These are phyloP conservation scores for Alosa alosa DNA, from an alignment of 2,113 vertebrate genomes.

Conservation along the genomic window DNA sequence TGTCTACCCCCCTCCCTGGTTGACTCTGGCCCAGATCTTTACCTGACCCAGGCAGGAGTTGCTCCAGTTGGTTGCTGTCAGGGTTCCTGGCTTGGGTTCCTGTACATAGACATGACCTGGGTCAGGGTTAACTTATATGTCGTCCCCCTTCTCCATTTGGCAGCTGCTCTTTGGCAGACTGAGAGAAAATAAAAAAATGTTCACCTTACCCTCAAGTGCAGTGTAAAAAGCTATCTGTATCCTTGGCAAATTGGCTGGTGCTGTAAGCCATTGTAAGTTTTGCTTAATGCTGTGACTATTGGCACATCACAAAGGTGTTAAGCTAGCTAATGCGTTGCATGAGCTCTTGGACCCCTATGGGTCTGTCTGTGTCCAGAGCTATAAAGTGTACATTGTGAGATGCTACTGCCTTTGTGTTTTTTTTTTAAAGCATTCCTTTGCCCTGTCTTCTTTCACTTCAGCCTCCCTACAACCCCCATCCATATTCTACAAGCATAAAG, in stretches of 20 bases:
- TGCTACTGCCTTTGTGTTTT: constrained; percentile 23
- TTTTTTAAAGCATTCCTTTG: constrained; percentile 43
- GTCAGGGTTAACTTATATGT: constrained; percentile 31
- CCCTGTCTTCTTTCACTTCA: background rate
- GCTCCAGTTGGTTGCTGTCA: constrained; percentile 35
- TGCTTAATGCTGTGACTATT: constrained; percentile 8
- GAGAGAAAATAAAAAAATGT: background rate
- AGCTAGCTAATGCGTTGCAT: background rate
- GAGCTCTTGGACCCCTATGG: background rate
- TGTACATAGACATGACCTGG: constrained; percentile 68
- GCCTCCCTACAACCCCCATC: background rate
- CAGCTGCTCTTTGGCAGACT: constrained; percentile 38
- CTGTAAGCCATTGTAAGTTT: constrained; percentile 1
- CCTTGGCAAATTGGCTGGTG: background rate
- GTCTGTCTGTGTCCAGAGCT: background rate
- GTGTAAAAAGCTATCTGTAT: background rate
- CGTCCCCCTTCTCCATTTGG: constrained; percentile 19
- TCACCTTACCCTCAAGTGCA: background rate
- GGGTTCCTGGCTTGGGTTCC: constrained; percentile 63
- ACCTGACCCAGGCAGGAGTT: background rate
- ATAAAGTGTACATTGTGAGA: constrained; percentile 29
- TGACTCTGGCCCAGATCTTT: background rate
- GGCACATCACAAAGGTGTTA: background rate
- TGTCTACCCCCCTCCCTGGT: background rate
- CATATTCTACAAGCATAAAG: constrained; percentile 12